Base-by-base conservation (phyloP, 92 coral and sea anemone species). In the Plumapathes pennacea region DNA sequence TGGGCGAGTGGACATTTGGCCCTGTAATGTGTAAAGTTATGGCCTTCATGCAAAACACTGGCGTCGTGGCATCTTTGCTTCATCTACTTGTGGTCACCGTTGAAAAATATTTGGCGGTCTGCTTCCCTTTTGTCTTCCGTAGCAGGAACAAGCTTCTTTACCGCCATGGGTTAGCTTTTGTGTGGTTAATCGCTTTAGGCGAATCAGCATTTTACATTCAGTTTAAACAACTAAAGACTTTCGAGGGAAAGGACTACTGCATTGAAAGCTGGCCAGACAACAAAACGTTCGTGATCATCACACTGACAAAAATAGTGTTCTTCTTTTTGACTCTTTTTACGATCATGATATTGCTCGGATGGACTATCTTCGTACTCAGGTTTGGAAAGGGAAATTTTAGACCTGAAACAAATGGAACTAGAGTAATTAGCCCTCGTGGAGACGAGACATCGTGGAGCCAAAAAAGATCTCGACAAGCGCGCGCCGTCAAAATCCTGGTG, bases 41-140 rank as follows among this genome's bases (percentile, higher is more conserved):
- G 4, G 45, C 75, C 34, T 78, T 78, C 40, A 27, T 73, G 3
- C 80, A 58, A 45, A 72, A 61, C 20, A 36, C 72, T 20, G 74
- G 89, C 4, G 66, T 78, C 13, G 39, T 22, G 5, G 76, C 84
- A 1, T 60, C 83, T 1, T 31, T 88, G 38, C 15, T 88, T 15
- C 82, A 74, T 45, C 64, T 88, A 5, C 32, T 78, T 31, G 55
- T 76, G 32, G 66, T 82, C 25, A 84, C 90, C 20, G 39, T 71
- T 23, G 96, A 88, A 51, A 82, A 84, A 38, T 88, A 82, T 46
- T 54, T 82, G 29, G 81, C 82, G 26, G 80, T 88, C 26, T 72
- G 90, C 66, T 83, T 83, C 33, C 96, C 96, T 0, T 73, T 88
- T 48, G 69, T 64, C 39, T 46, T 88, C 3, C 89, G 86, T 13